Base-by-base conservation (phyloP, 2,888 invertebrate genomes). In the Druceiella hillmani region DNA sequence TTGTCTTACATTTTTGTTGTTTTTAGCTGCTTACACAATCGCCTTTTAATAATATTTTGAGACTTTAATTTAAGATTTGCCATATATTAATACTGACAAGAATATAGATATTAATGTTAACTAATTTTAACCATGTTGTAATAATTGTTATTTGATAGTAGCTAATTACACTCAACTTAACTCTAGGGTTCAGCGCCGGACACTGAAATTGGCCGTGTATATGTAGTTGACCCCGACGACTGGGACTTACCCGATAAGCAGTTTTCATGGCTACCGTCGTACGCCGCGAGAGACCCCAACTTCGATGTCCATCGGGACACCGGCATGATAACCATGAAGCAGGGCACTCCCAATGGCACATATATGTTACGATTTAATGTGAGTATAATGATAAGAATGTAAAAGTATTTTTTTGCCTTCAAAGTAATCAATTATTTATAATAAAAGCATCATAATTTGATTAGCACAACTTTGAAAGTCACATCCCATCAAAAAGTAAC, bases 221-320 rank as follows among this genome's bases (percentile, higher is more conserved):
- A 87, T 65, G 97, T 97, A 0, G 80, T 88, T 27, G 98, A 99
- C 64, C 78, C 81, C 0, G 99, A 99, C 56, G 98, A 98, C 58
- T 98, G 97, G 97, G 98, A 99, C 62, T 64, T 93, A 32, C 81
- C 80, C 0, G 94, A 98, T 62, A 99, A 99, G 65, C 65, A 75
- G 9, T 99, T 94, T 58, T 73, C 71, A 44, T 89, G 87, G 85
- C 64, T 74, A 2, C 66, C 72, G 0, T 65, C 68, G 0, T 62
- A 62, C 34, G 64, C 68, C 20, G 63, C 64, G 36, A 59, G 71
- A 24, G 76, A 79, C 46, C 75, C 78, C 0, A 75, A 79, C 53
- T 93, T 93, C 61, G 74, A 76, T 13, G 73, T 95, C 4, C 79
- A 89, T 52, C 63, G 70, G 17, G 76, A 79, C 39, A 86, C 80